Evolutionary conservation across 2,888 invertebrate genomes (phyloP).

Genomic region (Drosophila kokeensis): DNA sequence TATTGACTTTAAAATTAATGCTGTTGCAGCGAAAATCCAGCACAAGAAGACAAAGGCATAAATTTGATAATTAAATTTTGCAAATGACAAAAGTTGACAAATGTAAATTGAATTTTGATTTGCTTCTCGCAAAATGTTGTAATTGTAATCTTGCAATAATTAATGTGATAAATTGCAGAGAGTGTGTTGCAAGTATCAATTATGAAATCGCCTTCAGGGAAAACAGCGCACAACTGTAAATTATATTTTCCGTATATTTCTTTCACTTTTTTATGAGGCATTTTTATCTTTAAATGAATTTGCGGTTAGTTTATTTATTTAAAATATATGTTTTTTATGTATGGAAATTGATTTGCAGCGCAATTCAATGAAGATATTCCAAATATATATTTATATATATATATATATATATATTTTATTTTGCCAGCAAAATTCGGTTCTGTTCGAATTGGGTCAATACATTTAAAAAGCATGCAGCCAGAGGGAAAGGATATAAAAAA

Average conservation of each 20-base stretch:
- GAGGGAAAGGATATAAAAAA: constrained; percentile 57
- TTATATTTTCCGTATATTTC: neutral
- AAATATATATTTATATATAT: constrained; percentile 1
- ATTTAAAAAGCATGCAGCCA: constrained; percentile 52
- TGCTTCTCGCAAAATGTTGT: constrained; percentile 24
- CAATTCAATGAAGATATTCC: constrained; percentile 7
- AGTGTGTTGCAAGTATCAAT: constrained; percentile 11
- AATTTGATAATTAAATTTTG: constrained; percentile 42
- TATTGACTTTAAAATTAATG: constrained; percentile 57
- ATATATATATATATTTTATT: neutral
- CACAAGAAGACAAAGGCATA: constrained; percentile 12
- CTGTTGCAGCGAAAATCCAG: constrained; percentile 27
- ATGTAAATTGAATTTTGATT: constrained; percentile 52
- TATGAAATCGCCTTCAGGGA: constrained; percentile 2
- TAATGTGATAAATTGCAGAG: constrained; percentile 26
- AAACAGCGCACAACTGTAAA: neutral
- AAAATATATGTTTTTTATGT: constrained; percentile 8
- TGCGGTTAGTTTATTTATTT: constrained; percentile 13
- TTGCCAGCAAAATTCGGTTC: constrained; percentile 22
- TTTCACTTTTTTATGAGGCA: neutral
- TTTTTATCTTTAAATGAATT: neutral
- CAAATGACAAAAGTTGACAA: constrained; percentile 40
- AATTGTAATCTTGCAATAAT: constrained; percentile 31
- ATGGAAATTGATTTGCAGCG: constrained; percentile 6
- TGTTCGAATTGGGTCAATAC: constrained; percentile 67